These are phyloP conservation scores for Tholera decimalis DNA, from an alignment of 2,888 invertebrate species.

Conservation along the genomic window DNA sequence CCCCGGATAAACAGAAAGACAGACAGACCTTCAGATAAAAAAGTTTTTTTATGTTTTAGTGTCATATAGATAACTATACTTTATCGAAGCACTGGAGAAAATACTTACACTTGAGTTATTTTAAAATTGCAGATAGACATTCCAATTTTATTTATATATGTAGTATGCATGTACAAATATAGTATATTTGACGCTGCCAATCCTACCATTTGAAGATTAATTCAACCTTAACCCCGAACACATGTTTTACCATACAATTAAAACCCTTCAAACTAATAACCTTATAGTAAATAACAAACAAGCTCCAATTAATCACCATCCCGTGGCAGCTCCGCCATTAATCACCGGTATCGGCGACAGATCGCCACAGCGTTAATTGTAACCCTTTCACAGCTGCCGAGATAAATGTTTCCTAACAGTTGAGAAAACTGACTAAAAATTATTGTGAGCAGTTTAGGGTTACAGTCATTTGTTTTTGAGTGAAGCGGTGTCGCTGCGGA, in stretches of 20 bases:
- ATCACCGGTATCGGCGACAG: slow-evolving; percentile 43
- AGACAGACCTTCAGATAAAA: too few species aligned
- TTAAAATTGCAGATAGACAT: too few species aligned
- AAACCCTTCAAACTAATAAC: slow-evolving; percentile 24
- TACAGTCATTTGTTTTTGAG: slow-evolving; percentile 60
- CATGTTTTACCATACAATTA: neutral
- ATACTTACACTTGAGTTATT: too few species aligned
- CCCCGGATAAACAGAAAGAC: too few species aligned
- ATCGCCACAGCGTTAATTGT: slow-evolving; percentile 46
- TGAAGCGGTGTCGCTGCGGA: slow-evolving; percentile 55
- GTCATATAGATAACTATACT: too few species aligned
- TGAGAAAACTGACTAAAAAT: slow-evolving; percentile 58
- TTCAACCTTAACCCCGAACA: neutral
- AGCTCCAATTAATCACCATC: slow-evolving; percentile 41
- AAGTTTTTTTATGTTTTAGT: too few species aligned
- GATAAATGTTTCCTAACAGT: slow-evolving; percentile 53
- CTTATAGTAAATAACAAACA: slow-evolving; percentile 33
- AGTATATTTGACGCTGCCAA: neutral
- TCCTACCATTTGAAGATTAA: neutral
- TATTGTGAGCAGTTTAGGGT: slow-evolving; percentile 56
- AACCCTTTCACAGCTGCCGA: slow-evolving; percentile 33
- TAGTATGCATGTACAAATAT: neutral
- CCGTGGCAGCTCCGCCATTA: slow-evolving; percentile 20
- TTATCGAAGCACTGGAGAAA: too few species aligned
- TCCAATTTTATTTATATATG: too few species aligned